phyloP scores from a whole-genome alignment of 2,888 invertebrate genomes.

The Lasioglossum lativentre region DNA sequence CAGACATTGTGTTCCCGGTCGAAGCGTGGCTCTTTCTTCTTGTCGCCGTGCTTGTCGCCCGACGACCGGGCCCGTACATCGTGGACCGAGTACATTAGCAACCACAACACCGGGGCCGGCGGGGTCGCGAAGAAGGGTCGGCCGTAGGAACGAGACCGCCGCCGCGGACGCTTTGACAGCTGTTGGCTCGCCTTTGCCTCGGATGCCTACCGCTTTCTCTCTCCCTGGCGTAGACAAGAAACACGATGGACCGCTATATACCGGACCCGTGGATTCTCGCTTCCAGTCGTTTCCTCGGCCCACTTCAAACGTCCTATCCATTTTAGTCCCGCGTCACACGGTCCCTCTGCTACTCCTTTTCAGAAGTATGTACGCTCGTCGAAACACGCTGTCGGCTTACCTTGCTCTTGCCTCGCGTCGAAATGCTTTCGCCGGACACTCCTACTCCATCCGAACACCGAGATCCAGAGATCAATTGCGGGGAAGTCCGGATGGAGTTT shows the following conservation, averaged over 20 bases:
- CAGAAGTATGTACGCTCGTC: conserved; percentile 37
- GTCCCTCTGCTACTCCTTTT: conserved; percentile 52
- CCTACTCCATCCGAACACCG: not conserved
- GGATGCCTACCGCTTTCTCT: conserved; percentile 29
- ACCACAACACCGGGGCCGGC: conserved; percentile 74
- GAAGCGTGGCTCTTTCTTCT: conserved; percentile 62
- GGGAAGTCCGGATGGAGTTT: too few species aligned
- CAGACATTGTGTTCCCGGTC: conserved; percentile 61
- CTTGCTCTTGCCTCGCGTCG: not conserved
- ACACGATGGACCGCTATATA: conserved; percentile 47
- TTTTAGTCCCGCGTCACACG: conserved; percentile 58
- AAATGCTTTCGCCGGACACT: not conserved
- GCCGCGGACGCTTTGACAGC: conserved; percentile 77
- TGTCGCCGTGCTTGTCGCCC: conserved; percentile 61
- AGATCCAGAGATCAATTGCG: not conserved
- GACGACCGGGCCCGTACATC: conserved; percentile 58
- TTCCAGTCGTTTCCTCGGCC: conserved; percentile 68
- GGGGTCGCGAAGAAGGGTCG: conserved; percentile 60
- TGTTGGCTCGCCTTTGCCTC: conserved; percentile 72
- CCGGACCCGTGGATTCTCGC: conserved; percentile 49
- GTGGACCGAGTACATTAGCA: conserved; percentile 76
- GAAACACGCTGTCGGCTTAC: conserved; percentile 29
- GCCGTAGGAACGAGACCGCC: conserved; percentile 52
- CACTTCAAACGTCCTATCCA: conserved; percentile 72
- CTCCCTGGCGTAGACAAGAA: conserved; percentile 46